A percentile compares a stretch with the other conserved stretches of the same genome.
Conservation (phyloP, 53 echinoderm and acorn worm genomes). For the Holothuria scabra region DNA sequence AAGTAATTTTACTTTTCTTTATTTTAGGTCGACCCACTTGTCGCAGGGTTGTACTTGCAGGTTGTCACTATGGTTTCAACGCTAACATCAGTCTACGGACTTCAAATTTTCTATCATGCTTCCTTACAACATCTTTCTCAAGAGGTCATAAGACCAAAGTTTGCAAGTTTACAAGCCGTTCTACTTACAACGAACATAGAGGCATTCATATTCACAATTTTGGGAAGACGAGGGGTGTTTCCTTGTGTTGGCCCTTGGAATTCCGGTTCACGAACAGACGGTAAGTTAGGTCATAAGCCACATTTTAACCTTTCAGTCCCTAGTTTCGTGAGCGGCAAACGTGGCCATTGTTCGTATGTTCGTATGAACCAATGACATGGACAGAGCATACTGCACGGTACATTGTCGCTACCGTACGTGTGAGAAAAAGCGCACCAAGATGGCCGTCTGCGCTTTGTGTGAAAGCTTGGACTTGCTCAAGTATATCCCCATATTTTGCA, state of each 20-base stretch:
- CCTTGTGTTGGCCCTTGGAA: slow-evolving; percentile 42
- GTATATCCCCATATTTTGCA: no score
- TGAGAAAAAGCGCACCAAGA: no score
- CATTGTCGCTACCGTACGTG: no score
- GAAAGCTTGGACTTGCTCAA: no score
- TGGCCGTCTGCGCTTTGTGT: no score
- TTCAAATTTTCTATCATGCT: slow-evolving; percentile 36
- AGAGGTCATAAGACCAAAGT: slow-evolving; percentile 16
- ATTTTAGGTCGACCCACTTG: slow-evolving; percentile 11
- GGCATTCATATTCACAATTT: slow-evolving; percentile 16
- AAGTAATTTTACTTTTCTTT: no score
- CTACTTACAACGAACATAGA: slow-evolving; percentile 25
- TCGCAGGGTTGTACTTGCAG: slow-evolving; percentile 17
- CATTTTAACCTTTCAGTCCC: no score
- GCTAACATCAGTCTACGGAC: slow-evolving; percentile 24
- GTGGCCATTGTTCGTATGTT: no score
- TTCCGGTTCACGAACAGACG: slow-evolving; percentile 40
- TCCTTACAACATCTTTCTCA: background rate
- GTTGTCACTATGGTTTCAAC: slow-evolving; percentile 24
- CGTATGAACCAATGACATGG: no score
- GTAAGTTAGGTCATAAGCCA: background rate
- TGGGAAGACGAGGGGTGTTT: background rate
- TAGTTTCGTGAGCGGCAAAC: no score
- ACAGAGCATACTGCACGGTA: no score
- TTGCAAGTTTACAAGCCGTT: slow-evolving; percentile 27